These are phyloP conservation scores for Eilema sororculum DNA, from an alignment of 2,888 invertebrate genomes.

Conservation along the genomic window DNA sequence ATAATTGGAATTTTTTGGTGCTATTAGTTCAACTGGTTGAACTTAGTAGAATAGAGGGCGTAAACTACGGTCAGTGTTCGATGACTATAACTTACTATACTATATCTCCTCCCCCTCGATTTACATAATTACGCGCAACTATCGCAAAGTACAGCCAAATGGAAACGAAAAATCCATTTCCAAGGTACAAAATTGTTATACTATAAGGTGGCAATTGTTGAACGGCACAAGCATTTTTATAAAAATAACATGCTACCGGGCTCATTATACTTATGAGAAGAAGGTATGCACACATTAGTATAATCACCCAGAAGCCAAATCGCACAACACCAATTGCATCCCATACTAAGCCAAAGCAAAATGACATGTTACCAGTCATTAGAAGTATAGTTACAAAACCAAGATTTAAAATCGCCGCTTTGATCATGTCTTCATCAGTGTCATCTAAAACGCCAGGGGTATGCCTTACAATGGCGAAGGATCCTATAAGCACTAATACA, in stretches of 20 bases:
- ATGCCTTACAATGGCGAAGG: background rate
- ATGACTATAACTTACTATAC: background rate
- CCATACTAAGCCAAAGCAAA: slow-evolving; percentile 52
- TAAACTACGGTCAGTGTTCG: background rate
- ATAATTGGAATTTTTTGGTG: too few species aligned
- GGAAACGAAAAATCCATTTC: slow-evolving; percentile 53
- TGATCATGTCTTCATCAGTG: background rate
- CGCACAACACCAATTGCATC: slow-evolving; percentile 14
- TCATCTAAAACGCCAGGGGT: background rate
- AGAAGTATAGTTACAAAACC: slow-evolving; percentile 51
- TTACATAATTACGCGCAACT: slow-evolving; percentile 52
- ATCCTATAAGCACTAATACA: background rate
- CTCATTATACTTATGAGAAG: slow-evolving; percentile 38
- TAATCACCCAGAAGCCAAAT: slow-evolving; percentile 42
- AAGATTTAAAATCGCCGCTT: background rate
- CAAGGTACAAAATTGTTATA: slow-evolving; percentile 39
- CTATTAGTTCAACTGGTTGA: too few species aligned
- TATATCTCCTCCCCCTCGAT: background rate
- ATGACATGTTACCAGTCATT: slow-evolving; percentile 42
- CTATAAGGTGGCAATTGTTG: slow-evolving; percentile 34
- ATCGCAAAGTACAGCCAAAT: slow-evolving; percentile 66
- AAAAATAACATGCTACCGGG: slow-evolving; percentile 61
- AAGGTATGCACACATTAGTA: slow-evolving; percentile 50
- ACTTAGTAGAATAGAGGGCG: too few species aligned
- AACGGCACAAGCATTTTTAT: slow-evolving; percentile 50